Base-by-base conservation (phyloP, 23 tunicate species). In the Trididemnum nubilum region DNA sequence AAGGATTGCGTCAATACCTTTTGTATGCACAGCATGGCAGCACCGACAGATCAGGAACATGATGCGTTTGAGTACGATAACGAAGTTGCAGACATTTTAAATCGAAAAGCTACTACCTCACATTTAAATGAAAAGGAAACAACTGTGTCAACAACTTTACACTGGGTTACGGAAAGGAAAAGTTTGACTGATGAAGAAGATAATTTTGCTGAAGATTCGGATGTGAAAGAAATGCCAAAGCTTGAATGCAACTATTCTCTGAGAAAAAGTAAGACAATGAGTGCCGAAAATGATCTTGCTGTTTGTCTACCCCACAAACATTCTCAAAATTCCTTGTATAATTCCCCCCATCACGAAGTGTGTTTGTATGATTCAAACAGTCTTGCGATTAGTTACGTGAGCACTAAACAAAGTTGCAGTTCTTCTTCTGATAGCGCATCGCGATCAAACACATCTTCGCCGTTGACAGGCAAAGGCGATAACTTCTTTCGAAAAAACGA, bases 331-430 rank as follows among this genome's bases (percentile, higher is more conserved):
- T 38, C 78, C 5, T 37, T 21, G 37, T 40, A 39, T 24, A 39
- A 40, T 73, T 73, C 58, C 2, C 58, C 58, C 12, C 18, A 64
- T 23, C 76, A 67, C 70, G 52, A 73, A 64, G 81, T 91, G 30
- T 65, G 85, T n/a, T 38, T 93, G 19, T 93, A 93, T 60, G 98
- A 88, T 34, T 83, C 98, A 29, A 83, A 91, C 69, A 88, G 89
- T 74, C 72, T 93, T 31, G 93, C 85, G 65, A 93, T 93, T 60
- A 82, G 81, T 35, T 93, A 93, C 60, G 65, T 87, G n/a, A 59
- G 60, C 61, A 82, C 93, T n/a, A 69, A 77, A 57, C 81, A 77
- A 9, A 29, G 5, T 31, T 15, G 7, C 7, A 18, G 58, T 37
- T 52, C 69, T 7, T 52, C 81, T 33, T 21, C 27, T 30, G 67